Evolutionary conservation across 2,113 vertebrate species (phyloP).

Genomic region (Ia io): DNA sequence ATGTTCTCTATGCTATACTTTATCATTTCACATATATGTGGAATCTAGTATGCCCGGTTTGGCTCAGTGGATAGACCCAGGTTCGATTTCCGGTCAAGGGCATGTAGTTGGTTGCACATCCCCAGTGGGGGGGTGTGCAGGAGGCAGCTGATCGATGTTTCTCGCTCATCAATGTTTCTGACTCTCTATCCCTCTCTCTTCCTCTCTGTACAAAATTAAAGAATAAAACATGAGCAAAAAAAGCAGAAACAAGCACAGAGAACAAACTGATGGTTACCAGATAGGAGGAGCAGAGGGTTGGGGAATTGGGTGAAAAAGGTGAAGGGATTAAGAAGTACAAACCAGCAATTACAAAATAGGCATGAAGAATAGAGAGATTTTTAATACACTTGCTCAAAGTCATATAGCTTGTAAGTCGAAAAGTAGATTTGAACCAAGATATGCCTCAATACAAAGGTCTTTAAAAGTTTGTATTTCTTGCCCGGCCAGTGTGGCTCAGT

Average conservation of each 20-base stretch:
- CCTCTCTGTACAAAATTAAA: no score
- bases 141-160: no score
- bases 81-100: no score
- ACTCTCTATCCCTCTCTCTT: no score
- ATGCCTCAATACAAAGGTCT: not conserved
- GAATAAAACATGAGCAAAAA: not conserved
- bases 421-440: not conserved
- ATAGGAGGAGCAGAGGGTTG: not conserved
- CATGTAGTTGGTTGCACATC: no score
- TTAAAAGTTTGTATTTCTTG: not conserved
- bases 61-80: no score
- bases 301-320: not conserved
- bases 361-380: not conserved
- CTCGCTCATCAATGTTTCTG: no score
- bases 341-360: not conserved
- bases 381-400: not conserved
- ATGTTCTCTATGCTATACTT: not conserved
- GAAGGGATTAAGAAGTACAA: not conserved
- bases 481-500: no score
- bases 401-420: not conserved
- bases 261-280: not conserved
- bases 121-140: no score
- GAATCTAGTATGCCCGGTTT: no score
- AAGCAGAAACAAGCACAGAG: not conserved
- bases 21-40: not conserved